Base-by-base conservation (phyloP, 1,140 invertebrate genomes). In the Brachionus koreanus region DNA sequence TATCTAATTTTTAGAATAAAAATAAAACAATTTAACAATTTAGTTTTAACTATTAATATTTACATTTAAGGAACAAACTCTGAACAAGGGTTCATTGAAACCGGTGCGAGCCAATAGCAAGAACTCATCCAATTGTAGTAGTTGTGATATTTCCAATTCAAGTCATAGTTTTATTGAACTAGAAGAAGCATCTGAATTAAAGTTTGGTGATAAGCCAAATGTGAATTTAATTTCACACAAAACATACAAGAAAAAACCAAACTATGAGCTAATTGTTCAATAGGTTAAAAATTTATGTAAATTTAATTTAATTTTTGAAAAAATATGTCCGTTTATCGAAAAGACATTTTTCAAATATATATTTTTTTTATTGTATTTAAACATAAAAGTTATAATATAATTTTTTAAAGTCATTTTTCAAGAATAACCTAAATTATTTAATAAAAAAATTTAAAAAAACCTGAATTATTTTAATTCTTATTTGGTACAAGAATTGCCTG, bases 91-190 rank as follows among this genome's bases (percentile, higher is more conserved):
- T 43, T 43, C 4, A 39, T 16, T 29, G 37, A 65, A 65, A 65
- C 63, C 25, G 33, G 33, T 33, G 63, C 63, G 25, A 65, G 33
- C 25, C 29, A 65, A 39, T 23, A 39, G 37, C 65, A 69, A 69
- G 35, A 69, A 33, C 65, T 69, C 65, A 5, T 69, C 65, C n/a
- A 69, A 69, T 69, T 39, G 65, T 43, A 69, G 65, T 39, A 37
- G 33, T 69, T 69, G 65, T 69, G 65, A 69, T 39, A 37, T 69
- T 39, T 69, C 65, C 16, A 69, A 69, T 69, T 74, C 69, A 19
- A 46, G 69, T 74, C 69, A 74, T 74, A 74, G 69, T 74, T 74
- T 74, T 74, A 46, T 74, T 25, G 69, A 74, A 25, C 33, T 74
- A 29, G 69, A 74, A 46, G 69, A 74, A 46, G 39, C 69, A 46